Evolutionary conservation across 2,797 vertebrate species (phyloP), one percentile per base, ranked within the genome.

Genomic region (Syndactyla subalaris): DNA sequence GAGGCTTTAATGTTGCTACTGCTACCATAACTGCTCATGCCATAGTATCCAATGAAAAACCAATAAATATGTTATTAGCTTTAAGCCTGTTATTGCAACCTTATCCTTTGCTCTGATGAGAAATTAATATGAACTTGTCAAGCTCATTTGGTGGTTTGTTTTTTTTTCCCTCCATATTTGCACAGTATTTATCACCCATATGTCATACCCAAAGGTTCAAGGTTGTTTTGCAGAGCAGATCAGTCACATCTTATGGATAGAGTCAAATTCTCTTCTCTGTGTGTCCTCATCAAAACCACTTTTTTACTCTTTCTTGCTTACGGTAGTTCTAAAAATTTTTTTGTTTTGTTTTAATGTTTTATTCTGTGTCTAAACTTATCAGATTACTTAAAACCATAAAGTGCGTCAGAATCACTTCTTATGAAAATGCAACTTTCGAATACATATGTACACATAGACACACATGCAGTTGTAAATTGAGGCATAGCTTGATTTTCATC

Each of bases 141-240:
- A 48, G 22, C 9, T 39, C 7, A 4, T 81, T 66, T 52, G 8
- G 8, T 71, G 5, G 36, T 8, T 9, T 38, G 9, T 38, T 38
- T 3, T 0, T 6, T 55, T 72, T 49, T 36, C 10, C 10, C 3
- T 48, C 18, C 1, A 1, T 52, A 22, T 49, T 68, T 67, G 12
- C 14, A 29, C 39, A 32, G 9, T 38, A 1, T 61, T 57, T 89
- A 27, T 46, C 0, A 1, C 22, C 16, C 67, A 22, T 0, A 1
- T 79, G 67, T 75, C 51, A 22, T 55, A 43, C 18, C 2, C 20
- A 45, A 48, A 74, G 5, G 2, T 52, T 46, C 15, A 74, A 45
- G 6, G 5, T 45, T 82, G 34, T 43, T 92, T 79, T 54, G 49
- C 57, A 45, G 41, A 74, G 41, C 8, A 57, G 7, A 63, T 41